Base-by-base conservation (phyloP, 1,140 invertebrate genomes). In the Holcopasites calliopsidis region DNA sequence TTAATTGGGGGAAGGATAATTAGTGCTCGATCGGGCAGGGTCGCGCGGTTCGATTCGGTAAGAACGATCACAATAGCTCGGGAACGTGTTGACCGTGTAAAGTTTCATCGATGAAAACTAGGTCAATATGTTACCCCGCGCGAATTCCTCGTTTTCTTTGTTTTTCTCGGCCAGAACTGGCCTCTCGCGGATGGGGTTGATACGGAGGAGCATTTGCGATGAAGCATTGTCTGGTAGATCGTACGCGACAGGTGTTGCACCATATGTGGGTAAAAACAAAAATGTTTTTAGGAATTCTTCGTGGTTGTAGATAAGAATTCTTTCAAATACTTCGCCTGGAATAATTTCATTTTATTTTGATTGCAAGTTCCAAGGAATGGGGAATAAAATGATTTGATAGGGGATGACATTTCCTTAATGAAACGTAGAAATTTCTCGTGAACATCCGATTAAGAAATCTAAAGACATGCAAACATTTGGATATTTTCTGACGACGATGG, bases 1-100 rank as follows among this genome's bases (percentile, higher is more conserved):
- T 66, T 74, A 74, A 74, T 74, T 74, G 62, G 71, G 61, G 21
- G 40, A 65, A 74, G 71, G 71, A 66, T 74, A 74, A 74, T 74
- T 74, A 74, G 71, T 31, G 71, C 65, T 74, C 71, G 62, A 74
- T 74, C 42, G 66, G 49, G 18, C 57, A 35, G 61, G 47, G 61
- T 33, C 61, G 49, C 49, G 49, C n/a, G 21, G 21, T 33, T 28
- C 50, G 28, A 23, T 33, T 26, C 23, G 40, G 13, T 44, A 57
- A 66, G 62, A 55, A 65, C 35, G 49, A 74, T 74, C 50, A 66
- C 50, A 74, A 74, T 74, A 35, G 50, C 8, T 13, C 18, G 57
- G 5, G 33, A 16, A 10, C 38, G 57, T 40, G 50, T 57, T 57
- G 60, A 23, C 26, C 42, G 40, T 44, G 40, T 44, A 28, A 42